Evolutionary conservation across 2,888 invertebrate genomes (phyloP).

Genomic region (Melanophora roralis): DNA sequence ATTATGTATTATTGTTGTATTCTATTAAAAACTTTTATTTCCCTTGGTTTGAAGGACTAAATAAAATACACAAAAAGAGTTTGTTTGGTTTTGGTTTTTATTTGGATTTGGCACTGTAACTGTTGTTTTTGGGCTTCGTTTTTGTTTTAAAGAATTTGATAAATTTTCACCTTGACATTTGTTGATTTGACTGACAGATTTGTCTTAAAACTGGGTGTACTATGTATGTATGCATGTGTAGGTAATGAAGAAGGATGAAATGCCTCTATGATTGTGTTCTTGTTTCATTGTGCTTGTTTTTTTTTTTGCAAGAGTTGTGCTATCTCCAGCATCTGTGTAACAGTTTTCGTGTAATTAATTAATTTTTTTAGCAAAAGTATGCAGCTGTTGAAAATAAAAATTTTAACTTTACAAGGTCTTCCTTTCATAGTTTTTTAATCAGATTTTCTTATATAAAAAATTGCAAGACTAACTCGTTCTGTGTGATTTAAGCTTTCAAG

Average conservation of each 20-base stretch:
- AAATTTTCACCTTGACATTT: conserved; percentile 68
- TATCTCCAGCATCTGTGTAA: conserved; percentile 46
- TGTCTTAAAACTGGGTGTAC: conserved; percentile 45
- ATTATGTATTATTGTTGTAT: too few relatives aligned
- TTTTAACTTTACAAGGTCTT: conserved; percentile 14
- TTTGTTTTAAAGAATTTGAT: conserved; percentile 62
- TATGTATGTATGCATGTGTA: not conserved
- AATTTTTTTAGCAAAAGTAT: conserved; percentile 15
- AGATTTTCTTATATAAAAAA: not conserved
- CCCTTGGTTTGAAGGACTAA: not conserved
- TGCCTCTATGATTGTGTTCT: not conserved
- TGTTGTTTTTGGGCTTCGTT: conserved; percentile 1
- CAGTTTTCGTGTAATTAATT: conserved; percentile 55
- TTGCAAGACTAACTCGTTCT: conserved; percentile 39
- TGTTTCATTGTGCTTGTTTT: not conserved
- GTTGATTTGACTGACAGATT: conserved; percentile 57
- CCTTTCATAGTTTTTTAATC: not conserved
- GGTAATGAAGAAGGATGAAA: not conserved
- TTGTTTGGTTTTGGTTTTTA: conserved; percentile 15
- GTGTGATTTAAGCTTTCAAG: conserved; percentile 48
- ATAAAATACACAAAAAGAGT: conserved; percentile 5
- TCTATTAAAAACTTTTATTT: not conserved
- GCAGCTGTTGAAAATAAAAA: conserved; percentile 45
- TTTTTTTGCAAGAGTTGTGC: conserved; percentile 10
- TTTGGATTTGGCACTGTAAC: not conserved